Percentiles rank a stretch among this genome's conserved stretches.
Conservation (phyloP, 2,888 invertebrate genomes). For the Mimachlamys varia region DNA sequence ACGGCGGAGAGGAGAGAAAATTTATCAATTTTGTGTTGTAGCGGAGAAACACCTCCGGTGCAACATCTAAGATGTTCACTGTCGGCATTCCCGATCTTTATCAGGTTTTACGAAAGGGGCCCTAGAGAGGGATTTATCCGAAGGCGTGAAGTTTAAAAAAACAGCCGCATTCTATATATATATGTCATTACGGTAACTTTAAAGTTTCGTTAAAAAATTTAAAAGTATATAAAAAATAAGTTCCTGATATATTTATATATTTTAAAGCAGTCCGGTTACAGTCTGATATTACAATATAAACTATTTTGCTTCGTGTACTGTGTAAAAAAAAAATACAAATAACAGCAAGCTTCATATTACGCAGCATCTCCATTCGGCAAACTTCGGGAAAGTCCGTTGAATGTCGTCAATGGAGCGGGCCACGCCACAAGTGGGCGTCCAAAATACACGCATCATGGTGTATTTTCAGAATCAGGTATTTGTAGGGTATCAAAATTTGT, state of each 20-base stretch:
- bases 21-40: constrained; percentile 23
- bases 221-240: too few species aligned
- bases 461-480: background rate
- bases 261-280: too few species aligned
- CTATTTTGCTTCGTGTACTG: too few species aligned
- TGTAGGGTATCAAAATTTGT: background rate
- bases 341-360: too few species aligned
- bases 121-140: background rate
- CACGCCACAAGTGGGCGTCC: background rate
- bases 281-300: background rate
- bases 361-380: background rate
- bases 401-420: background rate
- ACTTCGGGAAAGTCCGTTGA: background rate
- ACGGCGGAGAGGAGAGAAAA: background rate
- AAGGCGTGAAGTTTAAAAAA: background rate
- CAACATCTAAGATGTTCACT: background rate
- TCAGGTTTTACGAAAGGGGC: constrained; percentile 5
- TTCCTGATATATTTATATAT: too few species aligned
- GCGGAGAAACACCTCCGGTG: background rate
- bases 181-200: too few species aligned
- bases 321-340: too few species aligned
- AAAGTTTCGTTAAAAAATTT: too few species aligned
- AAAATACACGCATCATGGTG: background rate
- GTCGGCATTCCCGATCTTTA: background rate
- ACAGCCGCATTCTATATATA: too few species aligned